phyloP scores from a whole-genome alignment of 2,888 invertebrate species.

The Herminia tarsipennalis region DNA sequence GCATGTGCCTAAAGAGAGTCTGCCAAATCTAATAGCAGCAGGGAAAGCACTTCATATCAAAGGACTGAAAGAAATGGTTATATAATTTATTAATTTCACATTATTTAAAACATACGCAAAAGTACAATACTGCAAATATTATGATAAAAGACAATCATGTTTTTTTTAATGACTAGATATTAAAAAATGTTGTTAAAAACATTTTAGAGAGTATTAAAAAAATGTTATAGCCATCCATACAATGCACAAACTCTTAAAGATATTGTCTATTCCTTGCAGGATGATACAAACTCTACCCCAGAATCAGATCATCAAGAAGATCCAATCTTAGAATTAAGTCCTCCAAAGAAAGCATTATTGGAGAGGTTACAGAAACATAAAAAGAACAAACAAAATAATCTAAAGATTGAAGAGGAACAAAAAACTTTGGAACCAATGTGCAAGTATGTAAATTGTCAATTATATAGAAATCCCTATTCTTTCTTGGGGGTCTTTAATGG shows the following conservation, averaged over 20 bases:
- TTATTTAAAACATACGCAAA: too few relatives aligned
- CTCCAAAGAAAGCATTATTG: neutral
- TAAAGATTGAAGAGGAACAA: neutral
- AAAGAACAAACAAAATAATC: neutral
- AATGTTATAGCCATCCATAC: too few relatives aligned
- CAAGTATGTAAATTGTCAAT: neutral
- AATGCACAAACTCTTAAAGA: too few relatives aligned
- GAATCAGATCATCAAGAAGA: too few relatives aligned
- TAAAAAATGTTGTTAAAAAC: too few relatives aligned
- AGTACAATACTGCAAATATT: neutral
- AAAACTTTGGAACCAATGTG: neutral
- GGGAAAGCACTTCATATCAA: constrained; percentile 72
- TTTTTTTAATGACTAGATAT: too few relatives aligned
- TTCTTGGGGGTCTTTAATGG: too few relatives aligned
- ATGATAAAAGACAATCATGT: neutral
- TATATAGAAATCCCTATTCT: too few relatives aligned
- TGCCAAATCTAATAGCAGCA: constrained; percentile 65
- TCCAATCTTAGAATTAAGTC: too few relatives aligned
- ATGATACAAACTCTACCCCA: too few relatives aligned
- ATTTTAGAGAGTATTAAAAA: too few relatives aligned
- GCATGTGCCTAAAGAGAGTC: constrained; percentile 57
- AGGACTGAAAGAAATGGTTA: constrained; percentile 72
- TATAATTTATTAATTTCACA: neutral
- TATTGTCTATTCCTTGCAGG: too few relatives aligned
- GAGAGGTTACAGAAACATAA: neutral